Evolutionary conservation across 2,888 invertebrate species (phyloP), one percentile per base, ranked within the genome.

Genomic region (Drosophila tanythrix): DNA sequence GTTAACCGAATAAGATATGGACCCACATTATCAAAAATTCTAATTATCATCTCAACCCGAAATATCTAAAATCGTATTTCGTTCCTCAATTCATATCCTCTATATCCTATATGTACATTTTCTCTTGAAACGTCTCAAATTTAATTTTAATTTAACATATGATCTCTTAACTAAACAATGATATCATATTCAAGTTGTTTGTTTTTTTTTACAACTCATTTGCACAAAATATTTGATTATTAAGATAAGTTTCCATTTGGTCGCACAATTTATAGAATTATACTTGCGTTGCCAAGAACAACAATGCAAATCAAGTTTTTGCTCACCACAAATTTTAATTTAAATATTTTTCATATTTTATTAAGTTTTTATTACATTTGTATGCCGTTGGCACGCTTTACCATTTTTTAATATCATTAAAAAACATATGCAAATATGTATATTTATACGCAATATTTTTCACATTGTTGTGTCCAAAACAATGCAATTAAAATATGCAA

Each of bases 301-400:
- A 64, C 35, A 59, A 52, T 53, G 59, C 31, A 67, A 57, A 68
- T 70, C 25, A 38, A 43, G 13, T 57, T 70, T 58, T 75, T 51
- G 25, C 65, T 56, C 29, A 29, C 18, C 15, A 33, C 31, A 21
- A 46, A 43, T 65, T 57, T 60, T 48, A 48, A 77, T 74, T 66
- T 29, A 29, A 40, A 31, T 29, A 53, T 62, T 43, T 75, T 74
- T 52, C 27, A 53, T 46, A 53, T 68, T 61, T 40, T 48, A 69
- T 71, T 56, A 58, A 69, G 35, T 64, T 80, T 76, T 66, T 72
- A 69, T 74, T 72, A 65, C 35, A 83, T 71, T 84, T 68, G 21
- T 53, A 46, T 60, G 74, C 72, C 74, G 27, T 52, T 55, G 53
- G 68, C 73, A 27, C 21, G 64, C 63, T 70, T 43, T 48, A 33